Evolutionary conservation across 2,888 invertebrate genomes (phyloP), one percentile per base, ranked within the genome.

Genomic region (Andrena flavipes): DNA sequence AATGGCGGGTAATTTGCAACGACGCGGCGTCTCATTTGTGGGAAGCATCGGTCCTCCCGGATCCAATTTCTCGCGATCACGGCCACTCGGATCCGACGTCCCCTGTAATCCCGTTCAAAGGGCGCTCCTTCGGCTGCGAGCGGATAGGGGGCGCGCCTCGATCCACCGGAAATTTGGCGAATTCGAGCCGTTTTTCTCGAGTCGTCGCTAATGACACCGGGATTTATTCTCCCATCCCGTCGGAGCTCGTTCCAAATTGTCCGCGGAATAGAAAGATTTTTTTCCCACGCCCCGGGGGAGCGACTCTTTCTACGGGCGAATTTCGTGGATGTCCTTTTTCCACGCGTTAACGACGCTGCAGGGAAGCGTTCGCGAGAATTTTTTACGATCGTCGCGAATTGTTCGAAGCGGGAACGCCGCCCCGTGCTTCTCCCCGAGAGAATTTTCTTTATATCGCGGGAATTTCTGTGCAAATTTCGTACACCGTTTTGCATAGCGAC

Each of bases 111-210:
- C 30, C 7, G 33, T 13, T 23, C 62, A 62, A 56, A 69, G 13
- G 20, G 5, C 13, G 69, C 59, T 59, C n/a, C 59, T n/a, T 23
- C 26, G 10, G 23, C 6, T 10, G 16, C 6, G 10, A 8, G 42
- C 48, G 4, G 30, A 35, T 30, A 60, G 16, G 16, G 59, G 33
- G 48, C 59, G 42, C 33, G 48, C 30, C 67, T 67, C 42, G 51
- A 74, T 67, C 62, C 30, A 6, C 75, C 60, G 75, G 67, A 67
- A 77, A 77, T 78, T 78, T 62, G 48, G 42, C 42, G 68, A 70
- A 76, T 63, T 54, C 30, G 0, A 30, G 6, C 49, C 51, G 16
- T 35, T 48, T 42, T 69, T 54, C 2, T n/a, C 48, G 8, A 23
- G 29, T 13, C 8, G 48, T 26, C 56, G 56, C 10, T 56, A 68